Evolutionary conservation across 1,140 invertebrate genomes (phyloP), one percentile per base, ranked within the genome.

Genomic region (Calephelis virginiensis): DNA sequence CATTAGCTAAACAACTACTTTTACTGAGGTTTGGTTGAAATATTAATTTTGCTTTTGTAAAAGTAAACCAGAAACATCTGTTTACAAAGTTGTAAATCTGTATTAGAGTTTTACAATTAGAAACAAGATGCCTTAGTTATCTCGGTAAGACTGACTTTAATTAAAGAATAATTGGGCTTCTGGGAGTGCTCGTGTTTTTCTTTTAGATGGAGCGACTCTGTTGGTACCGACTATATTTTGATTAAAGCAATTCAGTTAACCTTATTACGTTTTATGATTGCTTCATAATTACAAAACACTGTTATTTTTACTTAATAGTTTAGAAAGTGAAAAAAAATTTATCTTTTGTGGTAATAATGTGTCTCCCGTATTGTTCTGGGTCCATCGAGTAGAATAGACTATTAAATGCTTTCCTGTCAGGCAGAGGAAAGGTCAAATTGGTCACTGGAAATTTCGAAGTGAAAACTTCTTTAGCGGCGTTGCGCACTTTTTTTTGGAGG

Each of bases 151-250:
- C 60, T 71, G 69, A 45, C 68, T 71, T 73, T 76, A 73, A 76
- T 76, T 76, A 76, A 73, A 66, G 69, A 73, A 71, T 73, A 76
- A 76, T 69, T 76, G 73, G 69, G 71, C 71, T 69, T 70, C 67
- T 63, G 68, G 69, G 71, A 50, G 66, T 63, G 48, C 60, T 63
- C 61, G 59, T 69, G 67, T 63, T 73, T 70, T 72, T 73, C 67
- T 66, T 67, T 63, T 63, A 68, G 64, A 68, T 64, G 40, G 28
- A 38, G 48, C 48, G 43, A 53, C 50, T 64, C 38, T 61, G 61
- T 46, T 62, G 13, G 61, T 64, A 50, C 63, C 38, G 63, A 64
- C 63, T 38, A 56, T n/a, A n/a, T n/a, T 64, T 64, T 64, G 49
- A 64, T 64, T 64, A 64, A 28, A 53, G 63, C 63, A 43, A 64